Percentiles rank a stretch among this genome's conserved stretches.
These are phyloP conservation scores for Galendromus occidentalis DNA, from an alignment of 1,140 invertebrate species.

Conservation along the genomic window DNA sequence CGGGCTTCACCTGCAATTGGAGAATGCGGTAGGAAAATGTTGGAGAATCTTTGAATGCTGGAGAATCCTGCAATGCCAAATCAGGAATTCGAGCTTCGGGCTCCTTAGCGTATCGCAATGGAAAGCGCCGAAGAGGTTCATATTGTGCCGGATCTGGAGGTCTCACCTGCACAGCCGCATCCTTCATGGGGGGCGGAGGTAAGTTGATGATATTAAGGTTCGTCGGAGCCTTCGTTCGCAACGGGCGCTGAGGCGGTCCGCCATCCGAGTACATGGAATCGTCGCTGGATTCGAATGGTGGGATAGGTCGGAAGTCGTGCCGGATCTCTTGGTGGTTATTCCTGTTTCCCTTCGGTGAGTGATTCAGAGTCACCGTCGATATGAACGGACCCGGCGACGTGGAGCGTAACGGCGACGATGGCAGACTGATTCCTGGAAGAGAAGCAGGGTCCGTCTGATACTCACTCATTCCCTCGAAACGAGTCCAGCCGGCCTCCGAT, in stretches of 20 bases:
- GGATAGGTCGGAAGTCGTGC: background rate
- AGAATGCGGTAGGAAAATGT: background rate
- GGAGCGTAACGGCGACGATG: background rate
- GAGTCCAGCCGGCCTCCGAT: too few relatives aligned
- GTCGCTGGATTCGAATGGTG: background rate
- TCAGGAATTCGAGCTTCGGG: too few relatives aligned
- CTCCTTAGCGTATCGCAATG: too few relatives aligned
- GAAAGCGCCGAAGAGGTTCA: too few relatives aligned
- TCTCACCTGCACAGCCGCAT: background rate
- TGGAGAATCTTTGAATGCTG: too few relatives aligned
- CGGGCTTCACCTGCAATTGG: background rate
- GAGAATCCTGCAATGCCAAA: too few relatives aligned
- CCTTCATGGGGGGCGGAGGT: slow-evolving; percentile 4
- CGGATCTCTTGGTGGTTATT: background rate
- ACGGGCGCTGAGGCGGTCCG: background rate
- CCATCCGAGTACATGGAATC: background rate
- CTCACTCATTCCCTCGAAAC: too few relatives aligned
- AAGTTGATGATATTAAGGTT: background rate
- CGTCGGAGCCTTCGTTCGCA: background rate
- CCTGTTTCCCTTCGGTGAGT: background rate
- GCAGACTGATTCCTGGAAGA: background rate
- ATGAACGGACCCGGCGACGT: background rate
- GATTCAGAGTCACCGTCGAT: slow-evolving; percentile 1
- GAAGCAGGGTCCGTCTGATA: too few relatives aligned
- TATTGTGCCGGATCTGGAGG: background rate